Evolutionary conservation across 1,140 invertebrate genomes (phyloP), one percentile per base, ranked within the genome.

Genomic region (Venustaconcha ellipsiformis): DNA sequence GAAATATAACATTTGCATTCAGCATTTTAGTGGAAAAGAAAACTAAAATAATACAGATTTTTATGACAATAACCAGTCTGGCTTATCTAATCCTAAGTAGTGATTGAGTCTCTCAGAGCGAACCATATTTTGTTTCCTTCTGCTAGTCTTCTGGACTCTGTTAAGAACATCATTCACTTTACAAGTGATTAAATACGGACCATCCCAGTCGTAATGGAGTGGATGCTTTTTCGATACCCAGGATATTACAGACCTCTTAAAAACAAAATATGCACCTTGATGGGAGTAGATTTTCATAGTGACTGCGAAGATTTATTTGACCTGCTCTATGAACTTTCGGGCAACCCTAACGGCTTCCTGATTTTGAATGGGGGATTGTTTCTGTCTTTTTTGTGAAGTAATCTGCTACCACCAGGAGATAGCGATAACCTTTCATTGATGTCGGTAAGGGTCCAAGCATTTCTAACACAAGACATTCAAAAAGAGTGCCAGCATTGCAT

Each of bases 331-430:
- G 0, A 80, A 59, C 30, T 84, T 80, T 1, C 78, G 66, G n/a
- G 76, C 78, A 87, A 1, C 15, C 85, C 69, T 56, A 78, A 74
- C 64, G 1, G 82, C 69, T 37, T 56, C 37, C 37, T 68, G 67
- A 55, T 87, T 65, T n/a, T 20, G n/a, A 17, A 87, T 18, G 2
- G 2, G 81, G 68, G 48, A 76, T 77, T 6, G 70, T 74, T 59
- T 84, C 81, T 11, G 48, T 48, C 73, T 69, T 86, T 60, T 77
- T 77, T 8, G 87, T 85, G 17, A 82, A 85, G 64, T 81, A 78
- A 70, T 84, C 84, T 0, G 74, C 72, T 14, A 82, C 59, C 1
- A 84, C 85, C 12, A 88, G 57, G 18, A 88, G 69, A 59, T 82
- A 83, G 20, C 62, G 64, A 58, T 85, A 88, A 1, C 78, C 63